Conservation (phyloP, 2,888 invertebrate genomes). For the Mythimna impura region DNA sequence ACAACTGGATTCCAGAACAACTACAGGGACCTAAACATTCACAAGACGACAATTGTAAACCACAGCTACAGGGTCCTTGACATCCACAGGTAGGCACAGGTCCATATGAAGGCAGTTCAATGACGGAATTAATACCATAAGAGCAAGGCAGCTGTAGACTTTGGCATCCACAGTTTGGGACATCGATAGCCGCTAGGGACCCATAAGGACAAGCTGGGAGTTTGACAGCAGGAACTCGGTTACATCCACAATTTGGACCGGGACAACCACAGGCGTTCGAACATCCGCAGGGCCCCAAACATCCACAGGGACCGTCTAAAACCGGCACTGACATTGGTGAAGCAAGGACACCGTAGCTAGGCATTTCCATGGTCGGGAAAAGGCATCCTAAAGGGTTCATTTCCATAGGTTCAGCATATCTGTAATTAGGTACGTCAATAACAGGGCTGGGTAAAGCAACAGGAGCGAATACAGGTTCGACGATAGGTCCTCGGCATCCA, state of each 20-base stretch:
- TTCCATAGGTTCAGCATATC: slow-evolving; percentile 52
- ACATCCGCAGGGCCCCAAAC: slow-evolving; percentile 24
- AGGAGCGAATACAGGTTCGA: slow-evolving; percentile 45
- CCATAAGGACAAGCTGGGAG: slow-evolving; percentile 47
- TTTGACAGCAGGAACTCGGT: slow-evolving; percentile 52
- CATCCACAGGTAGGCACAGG: slow-evolving; percentile 56
- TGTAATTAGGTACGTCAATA: slow-evolving; percentile 58
- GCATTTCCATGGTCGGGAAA: slow-evolving; percentile 51
- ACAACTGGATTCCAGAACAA: slow-evolving; percentile 11
- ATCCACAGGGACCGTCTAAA: slow-evolving; percentile 50
- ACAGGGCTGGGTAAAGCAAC: slow-evolving; percentile 29
- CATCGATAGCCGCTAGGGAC: slow-evolving; percentile 39
- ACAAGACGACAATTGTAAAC: slow-evolving; percentile 27
- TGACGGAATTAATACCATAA: slow-evolving; percentile 47
- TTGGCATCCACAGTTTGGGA: slow-evolving; percentile 60
- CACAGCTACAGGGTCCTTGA: slow-evolving; percentile 43
- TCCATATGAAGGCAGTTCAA: slow-evolving; percentile 57
- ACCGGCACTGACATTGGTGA: slow-evolving; percentile 31
- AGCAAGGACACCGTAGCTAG: slow-evolving; percentile 33
- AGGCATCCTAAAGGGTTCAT: slow-evolving; percentile 52
- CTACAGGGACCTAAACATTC: slow-evolving; percentile 34
- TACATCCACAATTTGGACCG: slow-evolving; percentile 51
- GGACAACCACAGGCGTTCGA: slow-evolving; percentile 53
- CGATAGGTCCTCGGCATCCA: slow-evolving; percentile 45
- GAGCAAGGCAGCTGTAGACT: slow-evolving; percentile 23